Conservation (phyloP, 2,113 vertebrate genomes). For the Corythornis vintsioides region DNA sequence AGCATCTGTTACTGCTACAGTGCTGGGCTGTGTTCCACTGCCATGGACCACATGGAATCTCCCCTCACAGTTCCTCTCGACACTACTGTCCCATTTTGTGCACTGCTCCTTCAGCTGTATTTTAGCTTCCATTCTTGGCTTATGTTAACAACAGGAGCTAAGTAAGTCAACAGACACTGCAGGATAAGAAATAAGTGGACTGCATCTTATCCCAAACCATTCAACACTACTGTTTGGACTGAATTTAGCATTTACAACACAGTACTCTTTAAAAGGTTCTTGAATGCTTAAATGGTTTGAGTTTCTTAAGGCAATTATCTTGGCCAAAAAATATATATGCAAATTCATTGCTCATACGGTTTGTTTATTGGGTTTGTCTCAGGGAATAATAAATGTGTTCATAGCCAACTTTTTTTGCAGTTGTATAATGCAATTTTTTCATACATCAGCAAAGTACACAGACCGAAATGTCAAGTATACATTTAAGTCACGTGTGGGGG, state of each 20-base stretch:
- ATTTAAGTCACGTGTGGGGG: background rate
- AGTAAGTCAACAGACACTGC: background rate
- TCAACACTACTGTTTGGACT: background rate
- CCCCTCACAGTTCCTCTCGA: background rate
- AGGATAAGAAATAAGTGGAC: background rate
- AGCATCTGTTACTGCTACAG: background rate
- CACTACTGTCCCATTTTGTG: background rate
- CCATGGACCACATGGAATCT: background rate
- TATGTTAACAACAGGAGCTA: background rate
- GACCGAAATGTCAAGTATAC: slow-evolving; percentile 33
- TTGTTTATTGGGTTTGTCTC: background rate
- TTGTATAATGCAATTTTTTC: slow-evolving; percentile 21
- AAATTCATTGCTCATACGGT: background rate
- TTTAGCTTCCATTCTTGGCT: background rate
- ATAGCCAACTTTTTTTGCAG: slow-evolving; percentile 17
- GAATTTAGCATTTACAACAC: background rate
- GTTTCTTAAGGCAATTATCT: background rate
- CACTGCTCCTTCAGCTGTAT: background rate
- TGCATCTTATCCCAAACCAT: background rate
- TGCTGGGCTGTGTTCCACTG: background rate
- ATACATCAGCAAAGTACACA: slow-evolving; percentile 12
- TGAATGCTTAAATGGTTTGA: background rate
- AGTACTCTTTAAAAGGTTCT: background rate
- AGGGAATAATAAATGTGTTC: slow-evolving; percentile 5
- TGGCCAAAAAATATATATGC: background rate